Conservation (phyloP, 2,113 vertebrate species). For the Bos javanicus region DNA sequence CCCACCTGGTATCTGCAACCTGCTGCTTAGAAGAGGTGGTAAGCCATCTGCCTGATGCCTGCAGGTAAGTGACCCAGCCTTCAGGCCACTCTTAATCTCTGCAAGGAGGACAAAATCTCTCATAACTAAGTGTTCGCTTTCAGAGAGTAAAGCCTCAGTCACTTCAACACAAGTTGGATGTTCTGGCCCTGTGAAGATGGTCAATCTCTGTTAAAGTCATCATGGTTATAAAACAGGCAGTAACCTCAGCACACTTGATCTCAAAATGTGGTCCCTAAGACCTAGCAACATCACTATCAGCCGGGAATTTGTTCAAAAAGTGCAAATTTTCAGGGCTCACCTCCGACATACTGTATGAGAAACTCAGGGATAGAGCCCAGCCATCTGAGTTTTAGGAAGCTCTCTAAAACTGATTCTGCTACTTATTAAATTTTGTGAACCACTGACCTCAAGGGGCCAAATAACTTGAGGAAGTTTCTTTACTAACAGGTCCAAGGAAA, state of each 20-base stretch:
- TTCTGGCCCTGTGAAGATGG: not conserved
- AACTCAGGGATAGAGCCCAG: not conserved
- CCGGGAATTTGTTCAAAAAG: not conserved
- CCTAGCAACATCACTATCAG: not conserved
- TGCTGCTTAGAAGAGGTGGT: not conserved
- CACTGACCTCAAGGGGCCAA: not conserved
- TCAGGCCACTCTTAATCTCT: conserved; percentile 4
- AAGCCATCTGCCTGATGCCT: not conserved
- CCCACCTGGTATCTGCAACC: not conserved
- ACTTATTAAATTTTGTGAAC: not conserved
- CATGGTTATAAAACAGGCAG: not conserved
- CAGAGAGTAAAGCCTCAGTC: not conserved
- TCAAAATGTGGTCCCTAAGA: not conserved
- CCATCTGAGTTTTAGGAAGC: not conserved
- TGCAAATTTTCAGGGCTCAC: not conserved
- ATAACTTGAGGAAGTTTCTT: not conserved
- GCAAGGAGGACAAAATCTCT: not conserved
- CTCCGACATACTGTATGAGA: not conserved
- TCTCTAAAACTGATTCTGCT: not conserved
- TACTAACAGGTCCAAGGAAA: not conserved
- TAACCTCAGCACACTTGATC: not conserved
- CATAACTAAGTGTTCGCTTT: not conserved
- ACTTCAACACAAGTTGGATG: not conserved
- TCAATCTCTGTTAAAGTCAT: not conserved
- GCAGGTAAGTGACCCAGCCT: not conserved